Evolutionary conservation across 2,797 vertebrate species (phyloP).

Genomic region (Alcedo quadribrachys): DNA sequence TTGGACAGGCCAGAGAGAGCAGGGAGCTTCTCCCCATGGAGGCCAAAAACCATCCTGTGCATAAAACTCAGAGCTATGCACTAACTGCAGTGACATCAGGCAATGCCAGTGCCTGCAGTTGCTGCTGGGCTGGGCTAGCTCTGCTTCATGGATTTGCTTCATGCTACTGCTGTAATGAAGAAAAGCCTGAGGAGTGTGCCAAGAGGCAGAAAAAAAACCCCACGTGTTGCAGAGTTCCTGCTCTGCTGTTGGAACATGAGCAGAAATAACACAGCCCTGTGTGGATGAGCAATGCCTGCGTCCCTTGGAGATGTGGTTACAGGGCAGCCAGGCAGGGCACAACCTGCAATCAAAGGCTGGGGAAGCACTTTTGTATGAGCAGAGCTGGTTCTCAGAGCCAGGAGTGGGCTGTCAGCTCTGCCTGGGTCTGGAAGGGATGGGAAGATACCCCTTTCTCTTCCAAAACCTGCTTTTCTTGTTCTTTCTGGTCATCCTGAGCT

Average conservation of each 20-base stretch:
- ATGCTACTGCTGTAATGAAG: background rate
- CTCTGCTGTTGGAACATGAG: background rate
- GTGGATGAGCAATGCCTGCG: background rate
- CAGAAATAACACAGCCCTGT: background rate
- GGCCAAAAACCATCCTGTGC: background rate
- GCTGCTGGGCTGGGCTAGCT: background rate
- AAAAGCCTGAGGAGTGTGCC: background rate
- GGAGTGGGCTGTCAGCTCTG: background rate
- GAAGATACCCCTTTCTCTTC: background rate
- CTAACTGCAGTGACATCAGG: background rate
- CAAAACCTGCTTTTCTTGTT: background rate
- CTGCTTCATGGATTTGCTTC: background rate
- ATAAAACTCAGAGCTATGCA: background rate
- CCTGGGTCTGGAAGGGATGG: background rate
- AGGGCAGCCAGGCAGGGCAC: background rate
- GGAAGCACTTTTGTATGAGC: background rate
- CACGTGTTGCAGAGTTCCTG: background rate
- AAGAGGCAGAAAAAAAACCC: background rate
- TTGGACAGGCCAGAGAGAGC: background rate
- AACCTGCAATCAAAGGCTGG: background rate
- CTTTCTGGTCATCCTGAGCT: background rate
- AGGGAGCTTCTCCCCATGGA: background rate
- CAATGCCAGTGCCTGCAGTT: background rate
- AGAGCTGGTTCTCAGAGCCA: background rate
- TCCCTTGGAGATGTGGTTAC: background rate